Percentiles rank a stretch among this genome's conserved stretches.
These are phyloP conservation scores for Eristalinus aeneus DNA, from an alignment of 2,888 invertebrate species.

Conservation along the genomic window DNA sequence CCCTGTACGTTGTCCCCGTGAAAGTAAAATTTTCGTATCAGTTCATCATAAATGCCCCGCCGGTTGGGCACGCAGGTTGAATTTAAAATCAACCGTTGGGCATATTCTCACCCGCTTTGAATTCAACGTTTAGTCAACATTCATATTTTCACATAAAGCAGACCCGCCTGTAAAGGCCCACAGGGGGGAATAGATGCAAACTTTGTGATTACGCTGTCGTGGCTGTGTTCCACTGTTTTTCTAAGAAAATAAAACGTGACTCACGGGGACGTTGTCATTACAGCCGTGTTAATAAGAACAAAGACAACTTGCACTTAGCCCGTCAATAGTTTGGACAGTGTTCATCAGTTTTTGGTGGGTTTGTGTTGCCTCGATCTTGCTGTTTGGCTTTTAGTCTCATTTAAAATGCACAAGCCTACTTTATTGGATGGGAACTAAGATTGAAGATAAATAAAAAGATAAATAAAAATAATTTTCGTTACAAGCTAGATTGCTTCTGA, in stretches of 20 bases:
- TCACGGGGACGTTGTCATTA: conserved; percentile 34
- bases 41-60: conserved; percentile 52
- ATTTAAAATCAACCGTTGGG: conserved; percentile 30
- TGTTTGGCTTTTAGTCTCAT: neutral
- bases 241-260: conserved; percentile 32
- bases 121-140: conserved; percentile 11
- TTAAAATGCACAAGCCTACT: conserved; percentile 6
- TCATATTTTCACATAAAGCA: conserved; percentile 16
- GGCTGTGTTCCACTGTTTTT: conserved; percentile 25
- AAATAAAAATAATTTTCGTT: conserved; percentile 6
- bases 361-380: neutral
- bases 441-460: conserved; percentile 6
- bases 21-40: conserved; percentile 12
- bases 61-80: conserved; percentile 38
- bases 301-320: conserved; percentile 29
- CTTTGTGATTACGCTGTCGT: conserved; percentile 26
- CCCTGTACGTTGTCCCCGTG: conserved; percentile 3
- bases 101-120: conserved; percentile 1
- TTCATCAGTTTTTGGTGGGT: neutral
- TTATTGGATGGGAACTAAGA: conserved; percentile 32
- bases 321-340: neutral
- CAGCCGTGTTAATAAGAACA: conserved; percentile 41
- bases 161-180: neutral
- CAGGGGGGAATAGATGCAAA: conserved; percentile 13
- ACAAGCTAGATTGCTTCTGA: conserved; percentile 3